Percentiles rank a stretch among this genome's conserved stretches.
phyloP scores from a whole-genome alignment of 1,140 invertebrate genomes.

The Macrobrachium rosenbergii region DNA sequence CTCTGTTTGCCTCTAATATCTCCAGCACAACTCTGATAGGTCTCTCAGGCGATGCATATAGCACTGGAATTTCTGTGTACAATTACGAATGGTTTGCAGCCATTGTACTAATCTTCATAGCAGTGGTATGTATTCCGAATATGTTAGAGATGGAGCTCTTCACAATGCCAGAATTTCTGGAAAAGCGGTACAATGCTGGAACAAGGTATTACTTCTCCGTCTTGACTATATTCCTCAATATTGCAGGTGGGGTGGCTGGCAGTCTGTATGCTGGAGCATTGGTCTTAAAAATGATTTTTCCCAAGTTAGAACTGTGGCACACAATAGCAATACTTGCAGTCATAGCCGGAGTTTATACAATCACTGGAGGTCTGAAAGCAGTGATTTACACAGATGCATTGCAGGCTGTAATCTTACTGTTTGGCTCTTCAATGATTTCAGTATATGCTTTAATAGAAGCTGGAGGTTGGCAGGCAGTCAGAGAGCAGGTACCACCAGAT shows the following conservation, averaged over 20 bases:
- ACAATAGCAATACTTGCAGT: background rate
- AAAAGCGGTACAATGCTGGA: too few species aligned
- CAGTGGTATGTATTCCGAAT: too few species aligned
- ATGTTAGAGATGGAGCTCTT: too few species aligned
- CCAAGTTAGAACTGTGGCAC: background rate
- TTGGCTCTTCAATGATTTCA: background rate
- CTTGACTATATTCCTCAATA: background rate
- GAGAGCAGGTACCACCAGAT: background rate
- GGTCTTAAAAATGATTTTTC: background rate
- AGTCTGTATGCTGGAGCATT: slow-evolving; percentile 2
- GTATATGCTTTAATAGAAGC: background rate
- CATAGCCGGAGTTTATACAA: background rate
- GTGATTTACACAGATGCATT: background rate
- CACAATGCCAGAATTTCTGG: too few species aligned
- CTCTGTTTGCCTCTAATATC: too few species aligned
- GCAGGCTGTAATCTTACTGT: background rate
- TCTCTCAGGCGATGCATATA: too few species aligned
- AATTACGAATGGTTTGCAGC: too few species aligned
- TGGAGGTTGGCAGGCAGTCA: background rate
- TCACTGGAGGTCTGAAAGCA: background rate
- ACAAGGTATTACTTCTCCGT: slow-evolving; percentile 4
- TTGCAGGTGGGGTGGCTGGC: background rate
- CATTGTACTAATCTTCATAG: too few species aligned
- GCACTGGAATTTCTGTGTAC: too few species aligned
- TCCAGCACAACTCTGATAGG: too few species aligned